Percentiles rank a stretch among this genome's conserved stretches.
Evolutionary conservation across 2,888 invertebrate genomes (phyloP).

Genomic region (Tortrix viridana): DNA sequence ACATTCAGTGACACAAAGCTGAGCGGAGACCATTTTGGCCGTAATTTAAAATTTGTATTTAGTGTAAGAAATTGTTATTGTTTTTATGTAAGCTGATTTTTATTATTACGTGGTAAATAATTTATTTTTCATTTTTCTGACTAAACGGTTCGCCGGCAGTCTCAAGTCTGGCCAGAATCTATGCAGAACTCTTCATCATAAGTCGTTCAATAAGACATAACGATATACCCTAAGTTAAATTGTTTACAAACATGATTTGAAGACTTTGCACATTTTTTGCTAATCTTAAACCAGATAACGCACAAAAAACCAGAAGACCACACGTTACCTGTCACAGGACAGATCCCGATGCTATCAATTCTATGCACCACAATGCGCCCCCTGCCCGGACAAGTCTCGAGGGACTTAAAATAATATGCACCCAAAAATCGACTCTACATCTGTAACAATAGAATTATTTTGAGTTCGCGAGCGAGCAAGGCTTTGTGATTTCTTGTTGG

Average conservation of each 20-base stretch:
- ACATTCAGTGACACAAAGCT: too few relatives aligned
- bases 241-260: neutral
- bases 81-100: too few relatives aligned
- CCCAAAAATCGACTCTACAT: neutral
- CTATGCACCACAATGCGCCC: constrained; percentile 49
- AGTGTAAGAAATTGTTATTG: too few relatives aligned
- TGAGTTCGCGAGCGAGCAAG: neutral
- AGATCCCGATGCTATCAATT: constrained; percentile 66
- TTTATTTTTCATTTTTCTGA: too few relatives aligned
- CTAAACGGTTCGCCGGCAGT: too few relatives aligned
- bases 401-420: constrained; percentile 1
- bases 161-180: too few relatives aligned
- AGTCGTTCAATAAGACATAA: too few relatives aligned
- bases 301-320: constrained; percentile 54
- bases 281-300: constrained; percentile 16
- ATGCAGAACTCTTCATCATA: too few relatives aligned
- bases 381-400: constrained; percentile 44
- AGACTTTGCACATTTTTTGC: constrained; percentile 4
- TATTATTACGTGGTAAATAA: too few relatives aligned
- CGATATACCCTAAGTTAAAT: too few relatives aligned
- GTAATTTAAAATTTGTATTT: too few relatives aligned
- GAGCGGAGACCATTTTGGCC: too few relatives aligned
- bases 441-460: neutral
- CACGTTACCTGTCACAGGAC: constrained; percentile 62
- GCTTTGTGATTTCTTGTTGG: constrained; percentile 12